phyloP scores from a whole-genome alignment of 2,888 invertebrate species.

The Omphaloscelis lunosa region DNA sequence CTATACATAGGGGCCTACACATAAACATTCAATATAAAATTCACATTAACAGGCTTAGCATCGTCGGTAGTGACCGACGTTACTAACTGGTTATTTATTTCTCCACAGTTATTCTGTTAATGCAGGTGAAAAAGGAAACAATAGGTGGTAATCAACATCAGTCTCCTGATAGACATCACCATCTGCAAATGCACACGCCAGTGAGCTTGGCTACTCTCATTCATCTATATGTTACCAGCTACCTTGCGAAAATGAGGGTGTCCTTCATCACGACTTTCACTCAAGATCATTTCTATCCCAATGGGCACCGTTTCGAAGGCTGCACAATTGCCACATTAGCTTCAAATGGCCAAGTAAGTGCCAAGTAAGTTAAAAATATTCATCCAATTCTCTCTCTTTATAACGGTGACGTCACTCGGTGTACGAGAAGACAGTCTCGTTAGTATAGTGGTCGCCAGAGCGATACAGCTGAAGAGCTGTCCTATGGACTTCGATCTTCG shows the following conservation, averaged over 20 bases:
- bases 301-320: not conserved
- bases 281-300: not conserved
- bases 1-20: not conserved
- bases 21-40: conserved; percentile 7
- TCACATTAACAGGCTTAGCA: not conserved
- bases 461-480: not conserved
- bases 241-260: not conserved
- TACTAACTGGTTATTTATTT: not conserved
- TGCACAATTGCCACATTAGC: not conserved
- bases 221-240: not conserved
- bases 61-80: no score
- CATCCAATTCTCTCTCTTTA: not conserved
- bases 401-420: not conserved
- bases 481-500: not conserved
- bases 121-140: not conserved
- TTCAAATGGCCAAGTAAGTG: not conserved
- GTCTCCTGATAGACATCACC: not conserved
- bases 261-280: not conserved
- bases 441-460: not conserved
- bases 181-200: not conserved
- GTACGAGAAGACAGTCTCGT: not conserved
- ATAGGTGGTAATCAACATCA: not conserved
- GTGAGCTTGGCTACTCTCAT: not conserved
- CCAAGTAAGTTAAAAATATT: not conserved
- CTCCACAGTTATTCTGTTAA: not conserved